phyloP scores from a whole-genome alignment of 2,888 invertebrate species.

The Sarcophaga carnaria region DNA sequence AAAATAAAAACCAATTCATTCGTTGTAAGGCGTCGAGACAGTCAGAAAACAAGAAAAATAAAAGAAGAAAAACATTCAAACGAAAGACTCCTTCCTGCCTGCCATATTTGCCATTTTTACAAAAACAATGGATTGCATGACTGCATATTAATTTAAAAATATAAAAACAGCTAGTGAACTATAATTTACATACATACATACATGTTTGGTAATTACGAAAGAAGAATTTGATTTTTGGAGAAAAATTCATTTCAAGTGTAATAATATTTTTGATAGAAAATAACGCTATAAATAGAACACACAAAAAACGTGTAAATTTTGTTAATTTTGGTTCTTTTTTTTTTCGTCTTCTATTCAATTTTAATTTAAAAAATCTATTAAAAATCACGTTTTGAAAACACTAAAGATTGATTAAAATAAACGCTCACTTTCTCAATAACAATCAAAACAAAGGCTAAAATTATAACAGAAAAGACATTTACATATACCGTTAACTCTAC shows the following conservation, averaged over 20 bases:
- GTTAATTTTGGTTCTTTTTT: background rate
- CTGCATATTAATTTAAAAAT: background rate
- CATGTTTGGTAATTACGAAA: background rate
- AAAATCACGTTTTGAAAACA: background rate
- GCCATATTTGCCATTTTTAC: background rate
- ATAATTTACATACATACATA: background rate
- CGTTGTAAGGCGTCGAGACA: conserved; percentile 56
- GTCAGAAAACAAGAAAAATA: conserved; percentile 15
- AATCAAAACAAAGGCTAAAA: background rate
- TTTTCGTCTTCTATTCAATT: background rate
- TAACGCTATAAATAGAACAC: no score
- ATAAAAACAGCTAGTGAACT: background rate
- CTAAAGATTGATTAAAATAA: background rate
- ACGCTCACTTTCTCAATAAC: background rate
- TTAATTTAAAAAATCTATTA: background rate
- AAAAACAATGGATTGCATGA: background rate
- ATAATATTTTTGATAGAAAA: no score
- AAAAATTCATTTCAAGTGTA: no score
- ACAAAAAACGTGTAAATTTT: background rate
- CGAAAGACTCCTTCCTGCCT: background rate
- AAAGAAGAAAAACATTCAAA: background rate
- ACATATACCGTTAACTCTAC: conserved; percentile 50
- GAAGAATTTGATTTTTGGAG: no score
- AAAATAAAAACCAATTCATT: conserved; percentile 9
- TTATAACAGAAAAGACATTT: conserved; percentile 28